phyloP scores from a whole-genome alignment of 2,113 vertebrate species.

The Echinops telfairi region DNA sequence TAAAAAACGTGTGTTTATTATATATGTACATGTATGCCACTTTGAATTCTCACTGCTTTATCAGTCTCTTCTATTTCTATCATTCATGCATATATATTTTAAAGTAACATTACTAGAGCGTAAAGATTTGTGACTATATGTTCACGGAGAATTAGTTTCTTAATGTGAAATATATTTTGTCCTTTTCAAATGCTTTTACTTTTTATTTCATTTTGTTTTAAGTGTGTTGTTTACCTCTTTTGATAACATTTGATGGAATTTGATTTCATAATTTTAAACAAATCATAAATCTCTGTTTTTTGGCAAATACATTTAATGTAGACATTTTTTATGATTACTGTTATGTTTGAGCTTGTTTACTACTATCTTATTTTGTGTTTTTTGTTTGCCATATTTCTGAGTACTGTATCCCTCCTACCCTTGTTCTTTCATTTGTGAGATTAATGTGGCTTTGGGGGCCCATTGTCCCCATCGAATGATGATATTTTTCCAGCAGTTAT shows the following conservation, averaged over 20 bases:
- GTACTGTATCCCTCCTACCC: not conserved
- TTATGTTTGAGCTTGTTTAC: not conserved
- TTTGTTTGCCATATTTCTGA: slow-evolving; percentile 3
- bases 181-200: slow-evolving; percentile 1
- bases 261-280: slow-evolving; percentile 10
- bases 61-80: not conserved
- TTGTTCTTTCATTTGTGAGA: slow-evolving; percentile 44
- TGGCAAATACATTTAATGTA: slow-evolving; percentile 3
- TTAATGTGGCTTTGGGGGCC: not conserved
- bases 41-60: not conserved
- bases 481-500: not conserved
- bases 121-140: not conserved
- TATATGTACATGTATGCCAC: not conserved
- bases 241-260: not conserved
- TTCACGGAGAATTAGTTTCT: not conserved
- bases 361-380: slow-evolving; percentile 28
- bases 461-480: slow-evolving; percentile 22
- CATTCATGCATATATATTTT: not conserved
- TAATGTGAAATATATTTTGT: slow-evolving; percentile 3
- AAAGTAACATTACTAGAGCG: slow-evolving; percentile 17
- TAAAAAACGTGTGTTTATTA: not conserved
- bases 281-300: not conserved
- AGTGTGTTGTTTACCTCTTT: slow-evolving; percentile 30
- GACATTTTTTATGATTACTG: not conserved
- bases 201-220: slow-evolving; percentile 38